phyloP scores from a whole-genome alignment of 2,113 vertebrate genomes.

The Muscicapa adusta region DNA sequence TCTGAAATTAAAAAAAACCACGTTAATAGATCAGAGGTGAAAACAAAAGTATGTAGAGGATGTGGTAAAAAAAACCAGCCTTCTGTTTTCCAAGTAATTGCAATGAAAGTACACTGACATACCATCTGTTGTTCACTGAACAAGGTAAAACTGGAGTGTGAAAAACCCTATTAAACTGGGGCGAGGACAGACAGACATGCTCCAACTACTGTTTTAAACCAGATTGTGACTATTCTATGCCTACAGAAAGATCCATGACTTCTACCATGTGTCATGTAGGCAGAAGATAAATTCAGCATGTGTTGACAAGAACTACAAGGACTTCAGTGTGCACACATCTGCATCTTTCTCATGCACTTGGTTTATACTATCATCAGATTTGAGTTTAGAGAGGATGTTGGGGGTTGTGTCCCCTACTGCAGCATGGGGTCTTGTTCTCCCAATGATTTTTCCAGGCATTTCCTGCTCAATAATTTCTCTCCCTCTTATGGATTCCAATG shows the following conservation, averaged over 20 bases:
- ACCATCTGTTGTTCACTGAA: not conserved
- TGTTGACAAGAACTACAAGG: not conserved
- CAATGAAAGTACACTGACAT: not conserved
- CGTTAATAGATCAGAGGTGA: not conserved
- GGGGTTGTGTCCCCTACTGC: not conserved
- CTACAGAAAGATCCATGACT: not conserved
- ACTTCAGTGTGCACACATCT: not conserved
- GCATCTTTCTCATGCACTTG: not conserved
- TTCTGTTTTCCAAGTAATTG: conserved; percentile 5
- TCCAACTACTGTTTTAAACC: not conserved
- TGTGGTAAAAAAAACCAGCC: not conserved
- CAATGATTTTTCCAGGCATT: not conserved
- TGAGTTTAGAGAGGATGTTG: not conserved
- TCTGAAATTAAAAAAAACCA: not conserved
- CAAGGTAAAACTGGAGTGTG: not conserved
- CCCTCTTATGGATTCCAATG: not conserved
- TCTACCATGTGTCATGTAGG: not conserved
- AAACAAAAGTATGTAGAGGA: not conserved
- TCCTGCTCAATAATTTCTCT: not conserved
- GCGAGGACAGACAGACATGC: not conserved
- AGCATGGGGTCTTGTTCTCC: not conserved
- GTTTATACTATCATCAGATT: not conserved
- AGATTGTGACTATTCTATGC: not conserved
- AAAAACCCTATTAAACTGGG: not conserved
- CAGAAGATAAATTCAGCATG: not conserved